These are phyloP conservation scores for Siniperca obscura DNA, from an alignment of 2,797 vertebrate species.

Conservation along the genomic window DNA sequence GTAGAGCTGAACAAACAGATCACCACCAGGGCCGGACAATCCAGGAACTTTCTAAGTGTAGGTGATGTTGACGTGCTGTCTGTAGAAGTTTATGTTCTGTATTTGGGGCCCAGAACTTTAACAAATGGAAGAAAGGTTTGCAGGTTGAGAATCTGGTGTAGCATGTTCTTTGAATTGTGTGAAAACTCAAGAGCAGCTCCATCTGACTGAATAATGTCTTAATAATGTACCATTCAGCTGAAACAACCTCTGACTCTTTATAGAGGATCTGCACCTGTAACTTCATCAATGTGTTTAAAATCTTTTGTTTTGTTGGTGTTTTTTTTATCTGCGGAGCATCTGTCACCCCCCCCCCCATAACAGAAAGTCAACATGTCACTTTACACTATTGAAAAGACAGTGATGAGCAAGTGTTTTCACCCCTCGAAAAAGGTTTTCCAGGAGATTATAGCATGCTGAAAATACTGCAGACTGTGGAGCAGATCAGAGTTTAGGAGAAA, in stretches of 20 bases:
- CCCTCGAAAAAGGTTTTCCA: background rate
- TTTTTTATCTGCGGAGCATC: slow-evolving; percentile 20
- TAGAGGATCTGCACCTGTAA: slow-evolving; percentile 8
- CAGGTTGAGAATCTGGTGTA: slow-evolving; percentile 27
- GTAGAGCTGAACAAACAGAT: background rate
- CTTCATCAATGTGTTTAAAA: slow-evolving; percentile 11
- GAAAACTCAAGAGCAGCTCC: slow-evolving; percentile 28
- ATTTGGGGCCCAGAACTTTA: slow-evolving; percentile 44
- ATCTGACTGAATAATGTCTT: slow-evolving; percentile 2
- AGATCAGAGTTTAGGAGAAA: slow-evolving; percentile 26
- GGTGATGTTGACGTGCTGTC: slow-evolving; percentile 36
- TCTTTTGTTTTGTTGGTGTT: slow-evolving; percentile 16
- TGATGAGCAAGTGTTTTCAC: background rate
- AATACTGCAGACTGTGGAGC: slow-evolving; percentile 28
- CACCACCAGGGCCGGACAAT: slow-evolving; percentile 39
- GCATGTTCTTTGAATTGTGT: slow-evolving; percentile 25
- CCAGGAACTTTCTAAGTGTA: slow-evolving; percentile 53
- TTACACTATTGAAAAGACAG: background rate
- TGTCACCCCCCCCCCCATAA: too few species aligned
- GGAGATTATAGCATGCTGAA: slow-evolving; percentile 29
- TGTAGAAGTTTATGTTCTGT: slow-evolving; percentile 41
- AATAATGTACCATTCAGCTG: slow-evolving; percentile 8
- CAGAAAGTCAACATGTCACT: background rate
- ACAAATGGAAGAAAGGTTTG: slow-evolving; percentile 21
- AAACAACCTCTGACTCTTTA: slow-evolving; percentile 19